Evolutionary conservation across 2,797 vertebrate species (phyloP).

Genomic region (Cryptoprocta ferox): DNA sequence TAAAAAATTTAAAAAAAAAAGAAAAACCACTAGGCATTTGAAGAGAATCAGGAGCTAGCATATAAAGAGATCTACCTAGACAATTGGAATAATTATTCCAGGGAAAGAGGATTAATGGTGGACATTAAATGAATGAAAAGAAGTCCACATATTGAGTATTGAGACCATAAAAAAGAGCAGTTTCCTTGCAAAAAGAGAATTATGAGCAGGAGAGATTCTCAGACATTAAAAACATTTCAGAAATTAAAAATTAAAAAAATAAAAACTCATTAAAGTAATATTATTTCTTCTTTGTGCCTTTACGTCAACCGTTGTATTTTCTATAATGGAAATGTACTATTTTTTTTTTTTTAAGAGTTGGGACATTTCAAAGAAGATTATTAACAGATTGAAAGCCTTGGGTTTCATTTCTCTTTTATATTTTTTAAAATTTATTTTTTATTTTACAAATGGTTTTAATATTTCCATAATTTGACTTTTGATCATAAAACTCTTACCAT

Average conservation of each 20-base stretch:
- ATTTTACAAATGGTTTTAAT: slow-evolving; percentile 36
- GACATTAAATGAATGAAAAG: not conserved
- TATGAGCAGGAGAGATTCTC: not conserved
- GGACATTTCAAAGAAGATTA: not conserved
- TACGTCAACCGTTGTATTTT: not conserved
- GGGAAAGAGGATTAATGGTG: not conserved
- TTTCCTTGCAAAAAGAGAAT: not conserved
- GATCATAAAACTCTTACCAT: slow-evolving; percentile 38
- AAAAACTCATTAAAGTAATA: not conserved
- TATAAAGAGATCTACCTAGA: not conserved
- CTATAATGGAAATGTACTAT: not conserved
- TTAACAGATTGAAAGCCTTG: slow-evolving; percentile 3
- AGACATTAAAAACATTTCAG: not conserved
- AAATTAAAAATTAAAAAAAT: slow-evolving; percentile 22
- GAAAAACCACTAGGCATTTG: not conserved
- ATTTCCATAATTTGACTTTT: slow-evolving; percentile 43
- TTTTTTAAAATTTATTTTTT: slow-evolving; percentile 41
- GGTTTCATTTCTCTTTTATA: slow-evolving; percentile 25
- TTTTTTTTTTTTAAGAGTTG: not conserved
- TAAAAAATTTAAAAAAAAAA: not conserved
- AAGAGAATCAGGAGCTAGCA: not conserved
- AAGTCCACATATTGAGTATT: not conserved
- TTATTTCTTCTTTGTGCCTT: not conserved
- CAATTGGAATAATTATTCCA: not conserved
- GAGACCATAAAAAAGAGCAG: not conserved